A percentile compares a stretch with the other conserved stretches of the same genome.
phyloP scores from a whole-genome alignment of 2,797 vertebrate genomes.

The Halcyon leucocephala region DNA sequence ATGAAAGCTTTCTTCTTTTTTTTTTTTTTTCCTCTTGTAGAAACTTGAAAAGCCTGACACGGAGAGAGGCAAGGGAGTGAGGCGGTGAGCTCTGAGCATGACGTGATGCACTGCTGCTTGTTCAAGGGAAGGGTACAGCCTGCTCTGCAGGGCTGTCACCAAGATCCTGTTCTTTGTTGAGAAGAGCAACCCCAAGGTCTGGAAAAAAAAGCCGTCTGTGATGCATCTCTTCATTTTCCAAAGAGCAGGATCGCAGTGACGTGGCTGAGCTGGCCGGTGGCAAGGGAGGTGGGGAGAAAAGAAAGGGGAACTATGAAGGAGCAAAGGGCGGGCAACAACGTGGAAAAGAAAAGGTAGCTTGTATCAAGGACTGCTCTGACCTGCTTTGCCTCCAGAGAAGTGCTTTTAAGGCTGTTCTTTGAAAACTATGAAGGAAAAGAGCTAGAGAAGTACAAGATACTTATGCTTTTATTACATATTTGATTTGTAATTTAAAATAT shows the following conservation, averaged over 20 bases:
- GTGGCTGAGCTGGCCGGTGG: not conserved
- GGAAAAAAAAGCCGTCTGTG: not conserved
- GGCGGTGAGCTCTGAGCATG: fast-evolving
- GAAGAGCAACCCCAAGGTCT: not conserved
- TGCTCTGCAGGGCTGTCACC: not conserved
- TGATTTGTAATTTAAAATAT: not conserved
- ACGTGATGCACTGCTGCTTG: not conserved
- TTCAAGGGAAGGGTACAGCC: not conserved
- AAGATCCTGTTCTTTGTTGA: not conserved
- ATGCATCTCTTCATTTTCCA: not conserved
- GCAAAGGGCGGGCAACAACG: not conserved
- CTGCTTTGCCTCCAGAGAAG: not conserved
- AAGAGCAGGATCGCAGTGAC: not conserved
- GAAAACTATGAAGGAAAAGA: not conserved
- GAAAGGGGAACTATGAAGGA: not conserved
- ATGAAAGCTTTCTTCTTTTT: not conserved
- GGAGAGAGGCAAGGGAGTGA: not conserved
- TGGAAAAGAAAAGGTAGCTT: not conserved
- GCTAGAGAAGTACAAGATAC: not conserved
- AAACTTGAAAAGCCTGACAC: conserved; percentile 36
- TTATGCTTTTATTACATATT: not conserved
- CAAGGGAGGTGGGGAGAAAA: not conserved
- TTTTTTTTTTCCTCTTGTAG: not conserved
- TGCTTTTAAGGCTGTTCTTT: not conserved
- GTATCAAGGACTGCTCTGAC: not conserved